A percentile compares a stretch with the other conserved stretches of the same genome.
Evolutionary conservation across 1,140 invertebrate genomes (phyloP).

Genomic region (Planococcus citri): DNA sequence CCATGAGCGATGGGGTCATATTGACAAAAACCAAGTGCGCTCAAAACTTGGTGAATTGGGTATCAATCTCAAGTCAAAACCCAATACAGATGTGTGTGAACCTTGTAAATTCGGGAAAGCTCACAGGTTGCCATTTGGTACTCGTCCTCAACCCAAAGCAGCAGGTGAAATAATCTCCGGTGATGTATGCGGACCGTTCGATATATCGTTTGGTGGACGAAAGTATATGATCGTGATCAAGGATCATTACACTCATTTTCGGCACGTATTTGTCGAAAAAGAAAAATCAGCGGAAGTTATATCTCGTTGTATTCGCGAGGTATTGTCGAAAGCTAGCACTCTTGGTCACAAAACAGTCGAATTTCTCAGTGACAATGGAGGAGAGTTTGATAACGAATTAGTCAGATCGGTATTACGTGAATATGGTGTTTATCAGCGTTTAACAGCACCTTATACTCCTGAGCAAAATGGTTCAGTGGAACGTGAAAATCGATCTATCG

Average conservation of each 20-base stretch:
- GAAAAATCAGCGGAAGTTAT: conserved; percentile 31
- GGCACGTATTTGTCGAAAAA: conserved; percentile 29
- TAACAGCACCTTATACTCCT: conserved; percentile 23
- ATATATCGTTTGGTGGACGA: conserved; percentile 29
- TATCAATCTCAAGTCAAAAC: conserved; percentile 26
- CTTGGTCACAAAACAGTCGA: conserved; percentile 29
- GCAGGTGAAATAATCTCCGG: conserved; percentile 30
- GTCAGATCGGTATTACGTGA: conserved; percentile 28
- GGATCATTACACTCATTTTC: conserved; percentile 31
- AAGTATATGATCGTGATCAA: conserved; percentile 31
- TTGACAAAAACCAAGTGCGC: conserved; percentile 30
- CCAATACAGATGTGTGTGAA: conserved; percentile 30
- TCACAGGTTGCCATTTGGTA: conserved; percentile 31
- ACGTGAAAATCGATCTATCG: conserved; percentile 32
- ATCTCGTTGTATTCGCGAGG: conserved; percentile 27
- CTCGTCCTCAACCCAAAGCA: conserved; percentile 26
- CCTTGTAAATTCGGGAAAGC: conserved; percentile 30
- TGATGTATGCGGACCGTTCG: conserved; percentile 31
- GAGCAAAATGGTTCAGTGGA: conserved; percentile 30
- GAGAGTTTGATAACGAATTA: conserved; percentile 28
- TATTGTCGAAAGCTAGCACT: conserved; percentile 27
- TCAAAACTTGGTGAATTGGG: conserved; percentile 26
- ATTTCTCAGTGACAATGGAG: conserved; percentile 31
- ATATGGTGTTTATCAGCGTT: conserved; percentile 25
- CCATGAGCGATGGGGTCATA: conserved; percentile 30